A percentile compares a stretch with the other conserved stretches of the same genome.
phyloP scores from a whole-genome alignment of 2,113 vertebrate genomes.

The Rhombomys opimus region DNA sequence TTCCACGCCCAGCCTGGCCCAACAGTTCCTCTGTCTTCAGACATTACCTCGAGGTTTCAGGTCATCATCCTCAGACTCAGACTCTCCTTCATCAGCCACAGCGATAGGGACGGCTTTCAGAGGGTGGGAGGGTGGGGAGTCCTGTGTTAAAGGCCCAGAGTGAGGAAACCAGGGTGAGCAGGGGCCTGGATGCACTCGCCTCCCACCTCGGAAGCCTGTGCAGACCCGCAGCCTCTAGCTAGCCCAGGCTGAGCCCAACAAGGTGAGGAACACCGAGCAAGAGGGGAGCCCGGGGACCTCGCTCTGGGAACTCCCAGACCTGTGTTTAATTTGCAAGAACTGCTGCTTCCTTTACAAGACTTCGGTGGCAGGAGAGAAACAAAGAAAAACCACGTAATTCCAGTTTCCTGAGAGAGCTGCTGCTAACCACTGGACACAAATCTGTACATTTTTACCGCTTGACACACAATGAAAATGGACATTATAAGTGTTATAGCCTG shows the following conservation, averaged over 20 bases:
- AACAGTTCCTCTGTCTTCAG: rapidly evolving
- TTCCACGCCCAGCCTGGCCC: background rate
- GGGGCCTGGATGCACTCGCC: no score
- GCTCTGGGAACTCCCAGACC: background rate
- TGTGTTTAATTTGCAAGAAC: background rate
- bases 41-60: slow-evolving; percentile 95
- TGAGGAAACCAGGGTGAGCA: background rate
- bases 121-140: slow-evolving; percentile 87
- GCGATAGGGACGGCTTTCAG: slow-evolving; percentile 96
- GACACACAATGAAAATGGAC: no score
- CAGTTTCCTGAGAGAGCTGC: background rate
- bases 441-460: background rate
- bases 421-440: background rate
- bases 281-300: background rate
- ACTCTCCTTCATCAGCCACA: slow-evolving; percentile 96
- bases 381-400: background rate
- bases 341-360: background rate
- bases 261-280: background rate
- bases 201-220: no score
- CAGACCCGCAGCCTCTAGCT: background rate
- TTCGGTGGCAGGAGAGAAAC: background rate
- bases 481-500: background rate
- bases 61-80: slow-evolving; percentile 97
- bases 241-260: background rate
- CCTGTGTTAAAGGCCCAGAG: slow-evolving; percentile 84